Base-by-base conservation (phyloP, 2,888 invertebrate species). In the Hydraecia micacea region DNA sequence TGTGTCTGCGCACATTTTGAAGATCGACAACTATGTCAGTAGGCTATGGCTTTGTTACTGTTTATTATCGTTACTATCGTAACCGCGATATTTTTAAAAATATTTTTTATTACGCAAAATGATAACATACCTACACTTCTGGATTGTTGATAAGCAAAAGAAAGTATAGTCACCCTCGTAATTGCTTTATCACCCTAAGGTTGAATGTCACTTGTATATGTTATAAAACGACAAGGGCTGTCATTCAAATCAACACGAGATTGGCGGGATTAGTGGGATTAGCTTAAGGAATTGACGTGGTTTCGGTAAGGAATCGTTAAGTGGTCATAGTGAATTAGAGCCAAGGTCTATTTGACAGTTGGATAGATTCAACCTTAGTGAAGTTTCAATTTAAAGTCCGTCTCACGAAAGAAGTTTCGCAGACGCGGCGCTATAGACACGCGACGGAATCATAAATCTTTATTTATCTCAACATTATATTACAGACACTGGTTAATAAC, bases 61-160 rank as follows among this genome's bases (percentile, higher is more conserved):
- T 71, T 74, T 81, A 67, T 67, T 86, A 83, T 83, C 83, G 86
- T 81, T 83, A 71, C 73, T 82, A 83, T 77, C 84, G 71, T 55
- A 82, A 86, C 71, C 21, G 73, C 55, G 36, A 82, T 69, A 73
- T 86, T 77, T 73, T 60, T 39, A 60, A 39, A 49, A 65, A 71
- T 72, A 65, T 66, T 21, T 52, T 39, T 15, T 55, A n/a, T 73
- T 74, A 73, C 55, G 72, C 46, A 18, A 83, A 73, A 68, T 60
- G 77, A 86, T 86, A 77, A 67, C 21, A 49, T 15, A 67, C 21
- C 42, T 15, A 39, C 36, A 42, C n/a, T 83, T 70, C 52, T 39
- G 52, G n/a, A 62, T 80, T 15, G 21, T 52, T 63, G 67, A 86
- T 73, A 82, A 81, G 55, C 32, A 66, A 49, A 62, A 70, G 39